Evolutionary conservation across 37 sponge, comb jelly and placozoan genomes (phyloP).

Genomic region (Theonella swinhoei): DNA sequence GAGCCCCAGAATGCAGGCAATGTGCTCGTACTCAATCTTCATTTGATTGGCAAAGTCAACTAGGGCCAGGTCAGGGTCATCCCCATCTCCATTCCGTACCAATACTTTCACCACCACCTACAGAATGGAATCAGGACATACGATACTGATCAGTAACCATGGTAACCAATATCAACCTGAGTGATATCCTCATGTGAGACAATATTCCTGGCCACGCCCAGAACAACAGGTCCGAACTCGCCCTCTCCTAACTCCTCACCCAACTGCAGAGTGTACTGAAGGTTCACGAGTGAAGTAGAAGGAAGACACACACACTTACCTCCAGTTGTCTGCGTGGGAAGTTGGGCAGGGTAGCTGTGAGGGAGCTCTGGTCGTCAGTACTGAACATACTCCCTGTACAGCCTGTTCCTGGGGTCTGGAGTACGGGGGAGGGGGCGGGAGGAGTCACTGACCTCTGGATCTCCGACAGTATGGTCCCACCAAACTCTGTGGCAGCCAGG

Average conservation of each 20-base stretch:
- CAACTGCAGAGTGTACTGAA: slow-evolving; percentile 21
- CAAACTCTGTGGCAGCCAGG: neutral
- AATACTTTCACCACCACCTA: slow-evolving; percentile 3
- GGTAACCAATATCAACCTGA: no score
- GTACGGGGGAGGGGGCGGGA: slow-evolving; percentile 18
- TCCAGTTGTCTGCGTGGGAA: slow-evolving; percentile 46
- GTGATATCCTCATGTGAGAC: slow-evolving; percentile 8
- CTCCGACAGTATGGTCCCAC: neutral
- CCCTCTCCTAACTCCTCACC: slow-evolving; percentile 73
- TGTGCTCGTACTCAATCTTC: slow-evolving; percentile 64
- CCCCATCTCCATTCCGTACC: slow-evolving; percentile 15
- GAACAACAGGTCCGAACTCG: slow-evolving; percentile 77
- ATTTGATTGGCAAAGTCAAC: slow-evolving; percentile 79
- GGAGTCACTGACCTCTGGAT: neutral
- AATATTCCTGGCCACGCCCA: slow-evolving; percentile 45
- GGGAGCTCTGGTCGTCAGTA: neutral
- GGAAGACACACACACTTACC: slow-evolving; percentile 10
- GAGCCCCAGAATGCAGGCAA: slow-evolving; percentile 72
- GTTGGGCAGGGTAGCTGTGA: slow-evolving; percentile 19
- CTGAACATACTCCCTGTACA: neutral
- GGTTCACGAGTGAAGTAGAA: neutral
- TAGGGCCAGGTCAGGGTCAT: slow-evolving; percentile 45
- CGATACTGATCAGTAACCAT: no score
- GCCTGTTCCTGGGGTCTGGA: neutral
- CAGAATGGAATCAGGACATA: neutral